phyloP scores from a whole-genome alignment of 2,888 invertebrate genomes.

The Lacanobia wlatinum region DNA sequence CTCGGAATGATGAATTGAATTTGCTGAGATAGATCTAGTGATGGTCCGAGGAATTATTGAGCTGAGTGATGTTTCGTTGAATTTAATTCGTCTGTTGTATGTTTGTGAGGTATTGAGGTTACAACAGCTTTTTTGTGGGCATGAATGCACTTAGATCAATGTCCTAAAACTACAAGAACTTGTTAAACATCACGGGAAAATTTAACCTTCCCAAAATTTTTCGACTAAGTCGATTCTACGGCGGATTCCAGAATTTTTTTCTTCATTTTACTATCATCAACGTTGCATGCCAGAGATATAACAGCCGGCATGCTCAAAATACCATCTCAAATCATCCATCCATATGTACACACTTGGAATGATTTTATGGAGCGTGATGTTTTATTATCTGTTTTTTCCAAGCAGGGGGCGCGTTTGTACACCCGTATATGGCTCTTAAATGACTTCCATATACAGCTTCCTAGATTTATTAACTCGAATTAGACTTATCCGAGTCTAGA shows the following conservation, averaged over 20 bases:
- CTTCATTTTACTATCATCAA: background rate
- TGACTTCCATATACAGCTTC: constrained; percentile 40
- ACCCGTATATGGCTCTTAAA: constrained; percentile 51
- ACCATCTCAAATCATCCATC: constrained; percentile 57
- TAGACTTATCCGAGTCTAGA: constrained; percentile 54
- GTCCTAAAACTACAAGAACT: background rate
- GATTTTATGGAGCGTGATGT: constrained; percentile 60
- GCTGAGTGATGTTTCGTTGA: constrained; percentile 20
- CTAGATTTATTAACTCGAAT: constrained; percentile 54
- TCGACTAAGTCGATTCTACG: background rate
- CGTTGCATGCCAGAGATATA: constrained; percentile 21
- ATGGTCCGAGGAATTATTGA: constrained; percentile 39
- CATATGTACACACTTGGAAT: constrained; percentile 53
- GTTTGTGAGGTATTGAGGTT: constrained; percentile 6
- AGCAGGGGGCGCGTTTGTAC: constrained; percentile 54
- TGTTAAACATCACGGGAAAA: background rate
- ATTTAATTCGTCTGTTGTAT: constrained; percentile 8
- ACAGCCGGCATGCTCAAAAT: constrained; percentile 39
- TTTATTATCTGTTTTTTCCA: constrained; percentile 57
- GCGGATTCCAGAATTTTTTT: background rate
- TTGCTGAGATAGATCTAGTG: constrained; percentile 42
- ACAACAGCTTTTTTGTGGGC: constrained; percentile 2
- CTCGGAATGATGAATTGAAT: constrained; percentile 56
- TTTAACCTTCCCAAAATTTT: constrained; percentile 16
- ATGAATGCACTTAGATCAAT: background rate